Evolutionary conservation across 2,797 vertebrate genomes (phyloP), one percentile per base, ranked within the genome.

Genomic region (Crax fasciolata): DNA sequence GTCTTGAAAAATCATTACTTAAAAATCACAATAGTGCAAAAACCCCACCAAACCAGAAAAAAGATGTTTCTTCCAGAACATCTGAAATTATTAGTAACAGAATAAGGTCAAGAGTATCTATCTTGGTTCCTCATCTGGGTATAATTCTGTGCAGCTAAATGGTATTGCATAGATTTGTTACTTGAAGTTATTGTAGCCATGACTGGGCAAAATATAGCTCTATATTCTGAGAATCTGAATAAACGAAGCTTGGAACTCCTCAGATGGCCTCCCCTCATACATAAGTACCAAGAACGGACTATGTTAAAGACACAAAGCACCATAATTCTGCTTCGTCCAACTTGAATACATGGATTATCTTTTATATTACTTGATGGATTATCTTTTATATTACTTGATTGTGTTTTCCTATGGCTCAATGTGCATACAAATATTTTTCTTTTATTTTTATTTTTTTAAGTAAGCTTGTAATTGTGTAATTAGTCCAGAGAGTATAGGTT

Each of bases 251-350:
- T 61, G 21, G 24, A 63, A 52, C 51, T 13, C 20, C 12, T 35
- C 3, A 2, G 16, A 11, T 1, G 0, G 16, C 27, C 27, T 32
- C 23, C 51, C 14, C 32, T 46, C 43, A 14, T 13, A 44, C 10
- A 10, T 48, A 30, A 0, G 4, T 32, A 25, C 10, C 12, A 65
- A 19, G n/a, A 54, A 18, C 6, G 38, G 23, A 23, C 44, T 58
- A 57, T 38, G 28, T 44, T 27, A 61, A 62, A 38, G 48, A 49
- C 32, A 49, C n/a, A 62, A 25, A 10, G 9, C 63, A 28, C 16
- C 16, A 11, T 39, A 25, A 18, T n/a, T 81, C 4, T 77, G 38
- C 24, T 19, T 58, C 38, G 51, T 51, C 23, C 25, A 52, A 6
- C 21, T 16, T 32, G 13, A 52, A 23, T 46, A 44, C 11, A 5